phyloP scores from a whole-genome alignment of 2,888 invertebrate genomes.

The Eupithecia subumbrata region DNA sequence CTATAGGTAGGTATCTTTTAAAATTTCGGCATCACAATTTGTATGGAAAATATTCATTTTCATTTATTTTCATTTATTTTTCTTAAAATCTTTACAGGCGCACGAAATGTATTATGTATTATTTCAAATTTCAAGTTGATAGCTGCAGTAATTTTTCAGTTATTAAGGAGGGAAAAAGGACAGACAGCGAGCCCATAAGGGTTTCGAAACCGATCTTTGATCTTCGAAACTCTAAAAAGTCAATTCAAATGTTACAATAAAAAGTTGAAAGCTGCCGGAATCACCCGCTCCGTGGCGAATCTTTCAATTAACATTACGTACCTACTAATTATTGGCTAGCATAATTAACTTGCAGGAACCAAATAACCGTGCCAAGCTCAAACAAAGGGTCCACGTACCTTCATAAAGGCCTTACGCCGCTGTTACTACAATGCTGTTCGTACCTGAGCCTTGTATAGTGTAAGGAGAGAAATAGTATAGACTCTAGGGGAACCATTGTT shows the following conservation, averaged over 20 bases:
- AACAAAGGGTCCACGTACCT: slow-evolving; percentile 57
- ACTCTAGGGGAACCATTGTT: slow-evolving; percentile 66
- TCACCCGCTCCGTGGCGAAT: background rate
- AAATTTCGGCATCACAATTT: too few species aligned
- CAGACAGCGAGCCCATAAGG: too few species aligned
- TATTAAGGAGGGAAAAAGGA: too few species aligned
- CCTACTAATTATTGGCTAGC: slow-evolving; percentile 7
- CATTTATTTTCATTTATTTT: too few species aligned
- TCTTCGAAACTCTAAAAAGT: too few species aligned
- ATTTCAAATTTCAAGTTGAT: too few species aligned
- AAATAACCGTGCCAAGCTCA: slow-evolving; percentile 39
- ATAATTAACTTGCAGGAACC: slow-evolving; percentile 26
- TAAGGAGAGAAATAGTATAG: slow-evolving; percentile 45
- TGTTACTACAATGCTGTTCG: background rate
- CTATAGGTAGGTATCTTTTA: too few species aligned
- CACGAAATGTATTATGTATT: too few species aligned
- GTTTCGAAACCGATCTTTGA: too few species aligned
- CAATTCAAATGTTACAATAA: background rate
- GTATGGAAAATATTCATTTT: too few species aligned
- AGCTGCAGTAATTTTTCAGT: too few species aligned
- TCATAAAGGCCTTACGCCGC: slow-evolving; percentile 47
- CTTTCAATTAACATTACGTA: background rate
- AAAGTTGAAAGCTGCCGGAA: background rate
- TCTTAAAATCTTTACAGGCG: too few species aligned
- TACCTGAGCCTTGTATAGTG: background rate